Evolutionary conservation across 1,140 invertebrate genomes (phyloP).

Genomic region (Diachasma alloeum): DNA sequence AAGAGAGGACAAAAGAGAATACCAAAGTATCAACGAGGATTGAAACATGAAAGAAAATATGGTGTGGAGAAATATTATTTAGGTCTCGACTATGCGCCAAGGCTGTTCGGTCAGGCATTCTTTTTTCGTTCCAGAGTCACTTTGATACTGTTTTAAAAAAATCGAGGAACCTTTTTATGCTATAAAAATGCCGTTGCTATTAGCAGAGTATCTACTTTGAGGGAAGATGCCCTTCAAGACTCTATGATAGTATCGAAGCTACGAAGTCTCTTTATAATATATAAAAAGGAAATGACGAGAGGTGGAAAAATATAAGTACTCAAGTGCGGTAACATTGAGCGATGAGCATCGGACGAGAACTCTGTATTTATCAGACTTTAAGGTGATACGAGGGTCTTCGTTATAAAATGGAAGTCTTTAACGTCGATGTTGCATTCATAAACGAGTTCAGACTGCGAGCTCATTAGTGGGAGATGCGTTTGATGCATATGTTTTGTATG

Average conservation of each 20-base stretch:
- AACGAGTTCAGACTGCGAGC: not conserved
- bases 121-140: slow-evolving; percentile 7
- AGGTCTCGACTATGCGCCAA: not conserved
- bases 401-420: not conserved
- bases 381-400: not conserved
- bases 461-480: not conserved
- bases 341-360: slow-evolving; percentile 21
- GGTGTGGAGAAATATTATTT: not conserved
- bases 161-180: not conserved
- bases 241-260: slow-evolving; percentile 38
- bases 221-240: slow-evolving; percentile 24
- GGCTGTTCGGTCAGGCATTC: not conserved
- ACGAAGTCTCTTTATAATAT: slow-evolving; percentile 36
- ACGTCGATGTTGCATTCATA: not conserved
- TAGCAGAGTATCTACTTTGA: slow-evolving; percentile 22
- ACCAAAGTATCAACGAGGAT: not conserved
- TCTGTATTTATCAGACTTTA: slow-evolving; percentile 5
- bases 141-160: not conserved
- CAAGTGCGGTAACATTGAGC: slow-evolving; percentile 6
- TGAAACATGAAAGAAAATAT: not conserved
- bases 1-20: not conserved
- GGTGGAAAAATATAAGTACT: not conserved
- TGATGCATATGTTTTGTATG: not conserved
- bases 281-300: not conserved
- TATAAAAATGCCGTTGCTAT: slow-evolving; percentile 10